A percentile compares a stretch with the other conserved stretches of the same genome.
Evolutionary conservation across 2,888 invertebrate genomes (phyloP).

Genomic region (Netelia melanura): DNA sequence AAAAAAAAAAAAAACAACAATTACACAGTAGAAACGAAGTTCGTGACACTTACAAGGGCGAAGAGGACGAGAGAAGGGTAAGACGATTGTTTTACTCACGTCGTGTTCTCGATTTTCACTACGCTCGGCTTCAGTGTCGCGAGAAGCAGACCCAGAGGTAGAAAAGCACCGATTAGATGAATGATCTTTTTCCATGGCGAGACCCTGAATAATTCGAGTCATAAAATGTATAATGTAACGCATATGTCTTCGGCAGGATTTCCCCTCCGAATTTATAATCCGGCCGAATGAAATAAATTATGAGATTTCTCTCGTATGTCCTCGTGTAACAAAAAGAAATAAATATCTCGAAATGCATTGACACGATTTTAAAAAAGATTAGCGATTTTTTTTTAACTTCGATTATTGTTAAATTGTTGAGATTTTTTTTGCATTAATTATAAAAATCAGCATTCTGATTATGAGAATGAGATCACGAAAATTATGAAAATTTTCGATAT

Average conservation of each 20-base stretch:
- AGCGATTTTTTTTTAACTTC: no score
- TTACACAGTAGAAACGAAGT: neutral
- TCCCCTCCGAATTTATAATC: slow-evolving; percentile 20
- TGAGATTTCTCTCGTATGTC: neutral
- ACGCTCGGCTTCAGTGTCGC: slow-evolving; percentile 90
- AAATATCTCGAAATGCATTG: no score
- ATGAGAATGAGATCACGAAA: no score
- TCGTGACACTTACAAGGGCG: no score
- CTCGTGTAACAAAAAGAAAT: no score
- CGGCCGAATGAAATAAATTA: neutral
- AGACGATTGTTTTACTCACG: slow-evolving; percentile 52
- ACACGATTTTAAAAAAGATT: no score
- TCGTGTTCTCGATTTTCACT: slow-evolving; percentile 85
- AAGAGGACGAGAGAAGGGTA: no score
- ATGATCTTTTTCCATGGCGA: slow-evolving; percentile 88
- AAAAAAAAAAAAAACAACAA: slow-evolving; percentile 15
- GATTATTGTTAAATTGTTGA: no score
- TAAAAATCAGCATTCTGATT: no score
- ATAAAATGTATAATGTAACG: slow-evolving; percentile 20
- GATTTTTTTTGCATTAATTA: no score
- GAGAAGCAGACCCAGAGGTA: slow-evolving; percentile 90
- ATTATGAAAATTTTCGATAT: no score
- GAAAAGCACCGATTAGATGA: slow-evolving; percentile 88
- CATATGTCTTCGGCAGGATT: neutral
- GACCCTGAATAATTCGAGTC: slow-evolving; percentile 71